phyloP scores from a whole-genome alignment of 2,888 invertebrate genomes.

The Nemurella pictetii region DNA sequence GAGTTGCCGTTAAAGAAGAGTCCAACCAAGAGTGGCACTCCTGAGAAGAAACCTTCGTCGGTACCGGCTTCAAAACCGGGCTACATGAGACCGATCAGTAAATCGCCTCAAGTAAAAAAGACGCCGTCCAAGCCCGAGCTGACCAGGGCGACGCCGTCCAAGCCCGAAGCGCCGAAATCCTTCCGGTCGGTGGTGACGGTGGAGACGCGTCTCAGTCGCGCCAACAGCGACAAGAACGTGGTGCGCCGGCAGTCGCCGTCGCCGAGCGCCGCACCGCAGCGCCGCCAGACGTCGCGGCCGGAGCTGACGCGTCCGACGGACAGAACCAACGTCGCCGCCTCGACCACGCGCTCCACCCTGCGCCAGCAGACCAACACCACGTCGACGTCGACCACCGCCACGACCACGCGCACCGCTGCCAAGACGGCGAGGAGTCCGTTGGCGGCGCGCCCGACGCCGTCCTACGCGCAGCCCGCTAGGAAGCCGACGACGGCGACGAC shows the following conservation, averaged over 20 bases:
- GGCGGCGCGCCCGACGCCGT: not conserved
- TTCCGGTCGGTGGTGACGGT: constrained; percentile 1
- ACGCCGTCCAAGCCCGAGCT: not conserved
- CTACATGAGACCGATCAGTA: constrained; percentile 11
- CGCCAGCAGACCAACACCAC: not conserved
- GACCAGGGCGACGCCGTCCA: not conserved
- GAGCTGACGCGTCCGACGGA: constrained; percentile 38
- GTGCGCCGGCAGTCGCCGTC: constrained; percentile 16
- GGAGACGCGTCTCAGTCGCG: constrained; percentile 29
- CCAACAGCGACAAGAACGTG: constrained; percentile 29
- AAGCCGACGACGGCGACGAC: constrained; percentile 6
- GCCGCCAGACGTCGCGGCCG: constrained; percentile 31
- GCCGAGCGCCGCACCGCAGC: constrained; percentile 9
- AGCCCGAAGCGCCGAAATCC: constrained; percentile 4
- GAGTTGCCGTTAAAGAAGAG: not conserved
- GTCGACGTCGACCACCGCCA: not conserved
- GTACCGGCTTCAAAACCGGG: not conserved
- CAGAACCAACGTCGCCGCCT: constrained; percentile 33
- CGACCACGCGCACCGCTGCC: not conserved
- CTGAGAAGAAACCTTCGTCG: not conserved
- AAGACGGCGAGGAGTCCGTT: not conserved
- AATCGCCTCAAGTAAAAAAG: not conserved
- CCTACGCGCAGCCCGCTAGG: not conserved
- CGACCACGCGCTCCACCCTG: constrained; percentile 14
- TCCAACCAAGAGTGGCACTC: not conserved